Conservation (phyloP, 2,113 vertebrate genomes). For the Hydropotes inermis region DNA sequence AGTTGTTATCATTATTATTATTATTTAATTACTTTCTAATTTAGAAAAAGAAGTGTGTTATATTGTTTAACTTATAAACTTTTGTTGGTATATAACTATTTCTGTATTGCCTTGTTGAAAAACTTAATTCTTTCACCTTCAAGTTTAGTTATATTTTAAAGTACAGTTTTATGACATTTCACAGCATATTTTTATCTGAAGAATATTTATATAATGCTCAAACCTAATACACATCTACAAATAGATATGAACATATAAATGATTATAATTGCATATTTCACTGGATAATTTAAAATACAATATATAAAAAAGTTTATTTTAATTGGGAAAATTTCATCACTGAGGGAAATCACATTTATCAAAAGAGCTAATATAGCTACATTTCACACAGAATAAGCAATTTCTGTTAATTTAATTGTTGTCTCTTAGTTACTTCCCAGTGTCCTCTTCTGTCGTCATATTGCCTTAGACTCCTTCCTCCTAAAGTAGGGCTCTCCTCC, state of each 20-base stretch:
- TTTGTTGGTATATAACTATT: background rate
- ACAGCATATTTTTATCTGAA: background rate
- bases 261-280: slow-evolving; percentile 43
- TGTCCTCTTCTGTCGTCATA: background rate
- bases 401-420: slow-evolving; percentile 64
- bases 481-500: slow-evolving; percentile 12
- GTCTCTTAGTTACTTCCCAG: slow-evolving; percentile 10
- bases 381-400: slow-evolving; percentile 57
- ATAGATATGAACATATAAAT: slow-evolving; percentile 37
- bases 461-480: background rate
- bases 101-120: background rate
- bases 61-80: slow-evolving; percentile 4
- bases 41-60: background rate
- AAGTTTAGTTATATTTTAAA: background rate
- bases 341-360: slow-evolving; percentile 41
- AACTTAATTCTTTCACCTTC: background rate
- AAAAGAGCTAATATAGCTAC: slow-evolving; percentile 20
- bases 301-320: slow-evolving; percentile 46
- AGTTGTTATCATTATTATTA: background rate
- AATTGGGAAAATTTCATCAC: slow-evolving; percentile 44
- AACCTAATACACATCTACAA: background rate
- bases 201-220: background rate
- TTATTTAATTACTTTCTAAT: background rate
- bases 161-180: background rate
- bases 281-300: slow-evolving; percentile 17